Evolutionary conservation across 2,797 vertebrate species (phyloP).

Genomic region (Agapornis canus): DNA sequence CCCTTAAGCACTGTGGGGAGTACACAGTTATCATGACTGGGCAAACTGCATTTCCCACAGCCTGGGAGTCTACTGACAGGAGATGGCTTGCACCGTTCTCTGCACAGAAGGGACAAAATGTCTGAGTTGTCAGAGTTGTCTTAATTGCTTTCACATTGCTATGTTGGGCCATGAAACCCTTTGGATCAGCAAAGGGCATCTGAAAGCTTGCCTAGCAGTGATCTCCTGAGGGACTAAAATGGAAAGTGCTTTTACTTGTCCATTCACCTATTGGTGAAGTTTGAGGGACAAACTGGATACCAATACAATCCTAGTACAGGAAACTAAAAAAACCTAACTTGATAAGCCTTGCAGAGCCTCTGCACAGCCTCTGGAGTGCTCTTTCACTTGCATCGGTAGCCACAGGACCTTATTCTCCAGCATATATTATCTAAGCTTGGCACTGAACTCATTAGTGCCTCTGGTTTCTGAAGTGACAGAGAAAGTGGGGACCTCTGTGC

Average conservation of each 20-base stretch:
- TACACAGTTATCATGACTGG: not conserved
- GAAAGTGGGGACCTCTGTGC: not conserved
- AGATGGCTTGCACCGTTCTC: fast-evolving
- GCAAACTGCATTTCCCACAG: not conserved
- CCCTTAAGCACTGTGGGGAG: not conserved
- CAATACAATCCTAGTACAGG: fast-evolving
- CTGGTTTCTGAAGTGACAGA: not conserved
- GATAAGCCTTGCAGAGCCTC: not conserved
- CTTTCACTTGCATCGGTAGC: not conserved
- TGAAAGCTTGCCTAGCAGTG: not conserved
- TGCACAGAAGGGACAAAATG: not conserved
- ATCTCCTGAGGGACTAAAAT: not conserved
- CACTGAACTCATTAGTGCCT: not conserved
- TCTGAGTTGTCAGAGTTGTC: not conserved
- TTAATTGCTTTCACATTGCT: not conserved
- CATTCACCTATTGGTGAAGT: not conserved
- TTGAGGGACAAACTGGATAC: not conserved
- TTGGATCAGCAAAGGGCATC: not conserved
- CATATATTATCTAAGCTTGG: not conserved
- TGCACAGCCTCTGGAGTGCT: not conserved
- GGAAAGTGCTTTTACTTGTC: not conserved
- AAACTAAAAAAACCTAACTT: not conserved
- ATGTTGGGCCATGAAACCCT: not conserved
- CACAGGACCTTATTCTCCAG: not conserved
- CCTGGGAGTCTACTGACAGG: not conserved